Evolutionary conservation across 2,797 vertebrate genomes (phyloP), one percentile per base, ranked within the genome.

Genomic region (Coreius guichenoti): DNA sequence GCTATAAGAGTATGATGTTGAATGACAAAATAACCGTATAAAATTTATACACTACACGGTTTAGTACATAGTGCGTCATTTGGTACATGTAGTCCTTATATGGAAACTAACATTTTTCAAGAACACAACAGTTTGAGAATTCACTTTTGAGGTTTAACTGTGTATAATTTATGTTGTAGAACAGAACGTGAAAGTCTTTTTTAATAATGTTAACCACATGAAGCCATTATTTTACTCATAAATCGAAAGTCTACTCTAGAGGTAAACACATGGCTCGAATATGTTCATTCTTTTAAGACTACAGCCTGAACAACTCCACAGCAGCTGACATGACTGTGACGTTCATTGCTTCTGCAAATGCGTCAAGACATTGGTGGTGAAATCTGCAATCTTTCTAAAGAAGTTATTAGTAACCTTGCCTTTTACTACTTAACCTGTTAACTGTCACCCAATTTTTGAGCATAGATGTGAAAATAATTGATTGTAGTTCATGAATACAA

Each of bases 191-290:
- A 65, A 43, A 21, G 77, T 61, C n/a, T 14, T 61, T 61, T 61
- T 61, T 13, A 61, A 61, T 67, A 49, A 65, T 13, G n/a, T 31
- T 79, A 78, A 63, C 76, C 76, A 45, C 36, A 78, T 45, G n/a
- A 8, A 39, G 51, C 2, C 13, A 17, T 43, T 77, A 43, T 39
- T 77, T 17, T 9, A n/a, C 13, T 33, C 74, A 39, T 77, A 77
- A 77, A 77, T 76, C 3, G 0, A 56, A 56, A 36, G 36, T 36
- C 36, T 36, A 7, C 36, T 74, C 45, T 74, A 49, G 26, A 74
- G 45, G 9, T 0, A 13, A 51, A 49, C 45, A 45, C 4, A 16
- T 51, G n/a, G 8, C n/a, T 75, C 21, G 9, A 54, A 13, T 47
- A 13, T 21, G 7, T 9, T 39, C 7, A 26, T 58, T 54, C 19